Evolutionary conservation across 2,797 vertebrate species (phyloP), one percentile per base, ranked within the genome.

Genomic region (Dromococcyx pavoninus): DNA sequence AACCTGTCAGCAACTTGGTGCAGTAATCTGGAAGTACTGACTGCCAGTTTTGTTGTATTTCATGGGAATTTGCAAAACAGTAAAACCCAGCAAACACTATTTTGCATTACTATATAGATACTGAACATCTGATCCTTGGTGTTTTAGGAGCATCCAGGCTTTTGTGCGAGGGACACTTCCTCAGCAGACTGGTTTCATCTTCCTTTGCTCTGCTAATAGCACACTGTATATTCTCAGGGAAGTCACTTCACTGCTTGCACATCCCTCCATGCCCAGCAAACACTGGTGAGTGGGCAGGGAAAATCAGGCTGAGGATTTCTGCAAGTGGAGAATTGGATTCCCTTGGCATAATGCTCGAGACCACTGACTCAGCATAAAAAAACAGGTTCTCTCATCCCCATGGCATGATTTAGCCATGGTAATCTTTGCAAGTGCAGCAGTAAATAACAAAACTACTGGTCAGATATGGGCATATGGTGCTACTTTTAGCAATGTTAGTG

Each of bases 341-440:
- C 11, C 7, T n/a, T 72, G 86, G 39, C 33, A 37, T 53, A 77
- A 53, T 8, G 11, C 33, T 96, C 48, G 73, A 81, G 60, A 81
- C 46, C 70, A 27, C 62, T 41, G 58, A 69, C 32, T 78, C 61
- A 78, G 83, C 46, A 51, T 74, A 64, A 80, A 37, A 84, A 80
- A 10, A 5, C 35, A 56, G 24, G n/a, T 2, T 0, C 11, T 43
- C 54, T 85, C 56, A 61, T 15, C 39, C 56, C 35, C 11, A 9
- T 0, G 0, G 27, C 10, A 9, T 22, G 58, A 72, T 84, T 90
- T 86, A 66, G 27, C 70, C 1, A 1, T 4, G 13, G 28, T 48
- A 74, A 62, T 84, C 54, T 73, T 80, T 76, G 30, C 48, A 89
- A 89, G n/a, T 32, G 32, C 41, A 86, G 39, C 66, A 33, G 21